Base-by-base conservation (phyloP, 2,797 vertebrate genomes). In the Acrocephalus scirpaceus region DNA sequence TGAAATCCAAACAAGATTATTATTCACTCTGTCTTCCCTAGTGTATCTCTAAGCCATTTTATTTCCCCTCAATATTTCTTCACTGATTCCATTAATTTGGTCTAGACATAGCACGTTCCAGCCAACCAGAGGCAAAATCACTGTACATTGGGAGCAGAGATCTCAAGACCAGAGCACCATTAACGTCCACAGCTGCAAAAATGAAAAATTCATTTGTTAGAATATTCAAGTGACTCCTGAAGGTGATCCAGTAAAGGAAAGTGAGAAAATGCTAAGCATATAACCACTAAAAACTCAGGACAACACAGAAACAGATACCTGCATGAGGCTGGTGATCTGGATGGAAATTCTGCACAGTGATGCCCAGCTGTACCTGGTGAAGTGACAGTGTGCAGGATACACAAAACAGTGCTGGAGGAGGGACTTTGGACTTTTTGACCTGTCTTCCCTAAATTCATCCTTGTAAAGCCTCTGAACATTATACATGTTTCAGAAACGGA, bases 161-260 rank as follows among this genome's bases (percentile, higher is more conserved):
- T 44, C 62, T 80, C 62, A 44, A 72, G 66, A 83, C 36, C 42
- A 50, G 58, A 65, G 34, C 22, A 56, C 44, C 47, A 30, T 54
- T 65, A 69, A 56, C 25, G 56, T 30, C 34, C 70, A 32, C 54
- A 42, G 8, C 32, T 38, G 38, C 19, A 44, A 25, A 88, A 88
- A 80, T 77, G 57, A 95, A 79, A 89, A 85, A 85, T 77, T 82
- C 15, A 67, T 86, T 74, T 77, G 23, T 29, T 51, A 72, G 62
- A 78, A 62, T 11, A 48, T 83, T 86, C 72, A 72, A 75, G 50
- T 48, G 50, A 57, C 50, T 88, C 64, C 80, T 70, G 45, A 74
- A 93, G 69, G 67, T 70, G 78, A 96, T 76, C 67, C n/a, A 50
- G 77, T 48, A 66, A 62, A 83, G 5, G 12, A 65, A 81, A 91